Evolutionary conservation across 1,140 invertebrate species (phyloP).

Genomic region (Thaumatotibia leucotreta): DNA sequence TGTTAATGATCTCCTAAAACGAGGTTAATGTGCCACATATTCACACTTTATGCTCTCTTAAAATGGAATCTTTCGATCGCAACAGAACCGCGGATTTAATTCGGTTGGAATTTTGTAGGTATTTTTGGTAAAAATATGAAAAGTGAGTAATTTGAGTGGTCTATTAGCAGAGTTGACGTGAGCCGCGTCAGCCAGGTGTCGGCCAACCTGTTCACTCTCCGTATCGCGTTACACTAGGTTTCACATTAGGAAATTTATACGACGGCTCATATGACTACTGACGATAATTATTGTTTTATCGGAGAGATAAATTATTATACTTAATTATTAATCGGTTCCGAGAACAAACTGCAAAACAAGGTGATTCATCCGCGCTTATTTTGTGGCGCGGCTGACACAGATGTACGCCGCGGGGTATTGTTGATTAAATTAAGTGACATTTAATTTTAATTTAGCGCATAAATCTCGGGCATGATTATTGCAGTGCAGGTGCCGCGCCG

Average conservation of each 20-base stretch:
- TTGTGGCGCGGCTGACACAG: slow-evolving; percentile 34
- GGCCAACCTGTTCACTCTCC: slow-evolving; percentile 56
- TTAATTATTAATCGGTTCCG: slow-evolving; percentile 69
- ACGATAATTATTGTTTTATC: slow-evolving; percentile 73
- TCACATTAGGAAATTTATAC: slow-evolving; percentile 75
- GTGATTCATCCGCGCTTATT: slow-evolving; percentile 65
- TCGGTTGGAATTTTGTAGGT: slow-evolving; percentile 14
- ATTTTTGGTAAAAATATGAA: slow-evolving; percentile 41
- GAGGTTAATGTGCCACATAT: slow-evolving; percentile 10
- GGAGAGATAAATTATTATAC: slow-evolving; percentile 69
- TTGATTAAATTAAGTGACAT: slow-evolving; percentile 69
- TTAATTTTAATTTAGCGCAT: slow-evolving; percentile 65
- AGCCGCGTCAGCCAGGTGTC: slow-evolving; percentile 56
- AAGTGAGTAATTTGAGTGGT: slow-evolving; percentile 51
- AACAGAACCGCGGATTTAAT: neutral
- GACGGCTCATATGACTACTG: slow-evolving; percentile 67
- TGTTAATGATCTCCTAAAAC: slow-evolving; percentile 1
- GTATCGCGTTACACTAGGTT: slow-evolving; percentile 69
- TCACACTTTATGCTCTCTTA: neutral
- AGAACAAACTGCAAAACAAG: slow-evolving; percentile 71
- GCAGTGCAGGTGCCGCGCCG: slow-evolving; percentile 43
- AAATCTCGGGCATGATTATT: slow-evolving; percentile 57
- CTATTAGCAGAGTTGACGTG: slow-evolving; percentile 62
- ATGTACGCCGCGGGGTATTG: slow-evolving; percentile 51
- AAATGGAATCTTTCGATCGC: neutral